These are phyloP conservation scores for Agrochola lota DNA, from an alignment of 2,888 invertebrate genomes.

Conservation along the genomic window DNA sequence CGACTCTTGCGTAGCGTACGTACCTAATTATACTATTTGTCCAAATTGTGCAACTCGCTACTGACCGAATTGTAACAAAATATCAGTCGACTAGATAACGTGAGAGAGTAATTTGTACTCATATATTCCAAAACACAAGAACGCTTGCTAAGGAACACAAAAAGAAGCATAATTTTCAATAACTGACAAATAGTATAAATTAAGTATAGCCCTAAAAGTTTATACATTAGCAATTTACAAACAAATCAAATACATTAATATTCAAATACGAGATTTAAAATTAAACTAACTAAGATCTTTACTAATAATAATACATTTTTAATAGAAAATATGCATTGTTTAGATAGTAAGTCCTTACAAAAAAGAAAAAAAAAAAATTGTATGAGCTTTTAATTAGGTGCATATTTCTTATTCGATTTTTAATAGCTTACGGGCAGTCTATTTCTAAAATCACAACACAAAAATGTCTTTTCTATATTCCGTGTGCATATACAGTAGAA, in stretches of 20 bases:
- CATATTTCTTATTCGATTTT: slow-evolving; percentile 46
- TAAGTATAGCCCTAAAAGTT: slow-evolving; percentile 15
- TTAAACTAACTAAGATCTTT: slow-evolving; percentile 40
- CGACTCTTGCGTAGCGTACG: not conserved
- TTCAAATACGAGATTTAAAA: slow-evolving; percentile 19
- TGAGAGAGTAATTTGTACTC: slow-evolving; percentile 13
- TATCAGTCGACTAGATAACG: not conserved
- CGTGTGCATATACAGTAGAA: slow-evolving; percentile 26
- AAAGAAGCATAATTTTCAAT: not conserved
- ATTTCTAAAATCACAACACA: slow-evolving; percentile 48
- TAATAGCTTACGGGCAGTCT: slow-evolving; percentile 23
- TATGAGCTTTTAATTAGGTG: slow-evolving; percentile 3
- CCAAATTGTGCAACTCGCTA: slow-evolving; percentile 3
- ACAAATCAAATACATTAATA: slow-evolving; percentile 43
- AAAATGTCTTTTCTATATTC: slow-evolving; percentile 49
- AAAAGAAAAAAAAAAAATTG: not conserved
- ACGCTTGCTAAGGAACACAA: not conserved
- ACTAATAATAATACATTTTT: slow-evolving; percentile 45
- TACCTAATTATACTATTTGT: slow-evolving; percentile 47
- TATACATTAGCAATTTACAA: slow-evolving; percentile 43
- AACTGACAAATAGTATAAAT: slow-evolving; percentile 47
- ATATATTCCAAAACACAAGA: not conserved
- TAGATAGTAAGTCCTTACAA: slow-evolving; percentile 19
- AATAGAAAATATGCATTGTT: slow-evolving; percentile 44
- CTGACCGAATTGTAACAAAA: not conserved